Evolutionary conservation across 2,797 vertebrate species (phyloP), one percentile per base, ranked within the genome.

Genomic region (Gymnoscopelus braueri): DNA sequence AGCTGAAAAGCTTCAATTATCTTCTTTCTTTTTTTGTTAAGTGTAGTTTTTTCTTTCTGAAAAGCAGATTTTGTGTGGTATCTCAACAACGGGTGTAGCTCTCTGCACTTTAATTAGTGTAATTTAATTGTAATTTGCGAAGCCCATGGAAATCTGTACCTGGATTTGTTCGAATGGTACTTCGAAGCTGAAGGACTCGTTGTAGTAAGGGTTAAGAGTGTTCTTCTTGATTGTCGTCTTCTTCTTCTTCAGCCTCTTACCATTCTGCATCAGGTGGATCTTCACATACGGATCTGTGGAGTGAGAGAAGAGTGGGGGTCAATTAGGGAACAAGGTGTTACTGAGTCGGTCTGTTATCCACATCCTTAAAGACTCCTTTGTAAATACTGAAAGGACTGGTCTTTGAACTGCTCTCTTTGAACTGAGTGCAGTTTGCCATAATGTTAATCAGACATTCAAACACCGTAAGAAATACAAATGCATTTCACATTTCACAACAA

Each of bases 141-240:
- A 44, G 49, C 2, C 54, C 39, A 49, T 9, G 59, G 50, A 52
- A 53, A n/a, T 26, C 13, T 0, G 10, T 94, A 99, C 98, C 98
- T 99, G 98, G 94, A 99, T 99, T 95, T 99, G 98, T 93, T 99
- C 98, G 49, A 99, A 99, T 19, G 98, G 98, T 92, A 99, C 97
- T 95, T 99, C 98, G 87, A 99, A 99, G 93, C 98, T 99, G 93
- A 99, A 99, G 71, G 98, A 99, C 91, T 99, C 98, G 0, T 99
- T 99, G 94, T 99, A 99, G 89, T 99, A 99, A 78, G 98, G 98
- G 92, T 99, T 99, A 72, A 99, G 98, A 63, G 98, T 99, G 89
- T 99, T 99, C 95, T 99, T 99, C 90, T 99, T 99, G 95, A 99
- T 99, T 81, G 98, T 99, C 75, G 98, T 99, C 95, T 99, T 99